Percentiles rank a stretch among this genome's conserved stretches.
Evolutionary conservation across 2,888 invertebrate genomes (phyloP).

Genomic region (Drosophila dives): DNA sequence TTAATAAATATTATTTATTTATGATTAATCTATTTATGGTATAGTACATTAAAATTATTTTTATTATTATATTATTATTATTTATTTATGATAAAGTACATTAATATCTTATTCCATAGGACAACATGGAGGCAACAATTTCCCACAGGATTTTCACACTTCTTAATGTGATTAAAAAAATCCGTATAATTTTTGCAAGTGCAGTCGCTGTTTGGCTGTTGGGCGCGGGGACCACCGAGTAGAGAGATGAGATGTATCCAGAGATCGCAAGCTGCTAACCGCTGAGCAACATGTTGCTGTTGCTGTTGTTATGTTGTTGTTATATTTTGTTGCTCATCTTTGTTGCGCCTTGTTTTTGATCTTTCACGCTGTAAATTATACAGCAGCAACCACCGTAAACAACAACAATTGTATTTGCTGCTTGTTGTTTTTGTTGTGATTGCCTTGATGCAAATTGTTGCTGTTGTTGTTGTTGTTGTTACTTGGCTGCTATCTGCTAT

Average conservation of each 20-base stretch:
- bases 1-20: background rate
- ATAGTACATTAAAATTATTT: background rate
- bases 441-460: constrained; percentile 55
- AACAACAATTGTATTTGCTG: constrained; percentile 14
- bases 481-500: constrained; percentile 44
- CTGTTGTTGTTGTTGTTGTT: constrained; percentile 24
- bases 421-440: constrained; percentile 19
- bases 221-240: constrained; percentile 62
- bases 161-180: background rate
- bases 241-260: constrained; percentile 10
- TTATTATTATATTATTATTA: too few species aligned
- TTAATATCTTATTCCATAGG: too few species aligned
- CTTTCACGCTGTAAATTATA: constrained; percentile 63
- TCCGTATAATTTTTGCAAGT: background rate
- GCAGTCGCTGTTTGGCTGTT: constrained; percentile 14
- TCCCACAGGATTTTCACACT: background rate
- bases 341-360: constrained; percentile 59
- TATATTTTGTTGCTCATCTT: constrained; percentile 50
- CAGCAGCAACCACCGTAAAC: constrained; percentile 26
- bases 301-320: constrained; percentile 8
- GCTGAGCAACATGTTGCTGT: constrained; percentile 61
- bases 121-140: background rate
- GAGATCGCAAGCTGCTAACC: constrained; percentile 40
- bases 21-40: background rate
- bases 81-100: background rate